Evolutionary conservation across 1,140 invertebrate species (phyloP).

Genomic region (Drosophila subpulchrella): DNA sequence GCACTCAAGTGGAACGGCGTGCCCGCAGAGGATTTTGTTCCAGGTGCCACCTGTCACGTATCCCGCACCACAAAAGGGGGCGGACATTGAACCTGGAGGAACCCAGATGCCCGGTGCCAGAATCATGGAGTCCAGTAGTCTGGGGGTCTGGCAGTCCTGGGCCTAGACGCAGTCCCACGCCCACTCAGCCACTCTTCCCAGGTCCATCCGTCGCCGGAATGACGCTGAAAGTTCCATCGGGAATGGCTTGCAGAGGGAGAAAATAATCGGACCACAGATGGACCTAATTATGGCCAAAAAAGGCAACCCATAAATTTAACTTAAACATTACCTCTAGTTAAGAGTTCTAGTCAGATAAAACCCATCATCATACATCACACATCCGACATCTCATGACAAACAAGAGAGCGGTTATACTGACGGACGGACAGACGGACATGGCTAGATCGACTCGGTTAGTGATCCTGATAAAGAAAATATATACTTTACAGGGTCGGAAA

Average conservation of each 20-base stretch:
- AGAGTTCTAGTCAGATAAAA: too few relatives aligned
- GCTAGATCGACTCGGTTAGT: too few relatives aligned
- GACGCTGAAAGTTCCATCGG: conserved; percentile 29
- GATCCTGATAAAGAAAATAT: too few relatives aligned
- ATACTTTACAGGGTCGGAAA: too few relatives aligned
- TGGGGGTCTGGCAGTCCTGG: neutral
- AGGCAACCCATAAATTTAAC: too few relatives aligned
- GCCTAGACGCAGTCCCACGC: conserved; percentile 30
- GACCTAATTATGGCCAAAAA: neutral
- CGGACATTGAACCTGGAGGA: conserved; percentile 25
- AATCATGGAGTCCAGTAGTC: neutral
- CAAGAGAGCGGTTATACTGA: too few relatives aligned
- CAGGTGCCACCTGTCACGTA: conserved; percentile 34
- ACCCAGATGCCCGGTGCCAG: neutral
- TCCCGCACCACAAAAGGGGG: conserved; percentile 13
- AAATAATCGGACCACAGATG: neutral
- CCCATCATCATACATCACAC: too few relatives aligned
- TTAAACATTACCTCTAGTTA: too few relatives aligned
- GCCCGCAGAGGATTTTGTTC: conserved; percentile 16
- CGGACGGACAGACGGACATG: too few relatives aligned
- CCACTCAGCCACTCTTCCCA: conserved; percentile 14
- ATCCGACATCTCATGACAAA: too few relatives aligned
- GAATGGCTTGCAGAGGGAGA: conserved; percentile 17
- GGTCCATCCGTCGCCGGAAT: conserved; percentile 32
- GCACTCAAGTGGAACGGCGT: conserved; percentile 63